Base-by-base conservation (phyloP, 2,797 vertebrate species). In the Trichosurus vulpecula region DNA sequence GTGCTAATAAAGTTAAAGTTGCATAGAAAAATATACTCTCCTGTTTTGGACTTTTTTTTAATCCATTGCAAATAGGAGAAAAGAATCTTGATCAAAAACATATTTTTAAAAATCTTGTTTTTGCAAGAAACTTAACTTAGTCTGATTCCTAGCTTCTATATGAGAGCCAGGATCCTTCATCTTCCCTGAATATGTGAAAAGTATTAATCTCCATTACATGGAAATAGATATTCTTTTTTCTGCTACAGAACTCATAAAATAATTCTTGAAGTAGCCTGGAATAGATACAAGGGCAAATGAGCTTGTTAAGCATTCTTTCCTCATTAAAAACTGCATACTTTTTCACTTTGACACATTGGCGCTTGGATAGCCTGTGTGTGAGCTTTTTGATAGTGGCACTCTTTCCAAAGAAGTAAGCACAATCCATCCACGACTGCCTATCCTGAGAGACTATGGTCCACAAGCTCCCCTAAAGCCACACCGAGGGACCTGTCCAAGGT, bases 221-320 rank as follows among this genome's bases (percentile, higher is more conserved):
- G 41, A 87, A 87, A 87, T 87, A 87, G 74, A 87, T 87, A 87
- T 51, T 92, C 53, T 81, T 87, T 97, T 95, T 96, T 66, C 89
- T 92, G 58, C 16, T 57, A 93, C 93, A 53, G 90, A 95, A 90
- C 30, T 95, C 97, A 92, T 94, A 96, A 90, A 94, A 91, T 14
- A 90, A 52, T 66, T 93, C 53, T 58, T 58, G 94, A 30, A 92
- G 57, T 55, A 90, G 87, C 30, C 93, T 91, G 95, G 25, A 92
- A 30, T 87, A 87, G 41, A 35, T 93, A 91, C 29, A 66, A 97
- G 47, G n/a, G n/a, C 90, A 95, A 96, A 93, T 91, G 58, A 92
- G 91, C n/a, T 92, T 53, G 29, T 90, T 96, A 92, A 35, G 31
- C 90, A 90, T 92, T 95, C 92, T 74, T 6, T 41, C 27, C 81